These are phyloP conservation scores for Drosophila sturtevanti DNA, from an alignment of 1,140 invertebrate genomes.

Conservation along the genomic window DNA sequence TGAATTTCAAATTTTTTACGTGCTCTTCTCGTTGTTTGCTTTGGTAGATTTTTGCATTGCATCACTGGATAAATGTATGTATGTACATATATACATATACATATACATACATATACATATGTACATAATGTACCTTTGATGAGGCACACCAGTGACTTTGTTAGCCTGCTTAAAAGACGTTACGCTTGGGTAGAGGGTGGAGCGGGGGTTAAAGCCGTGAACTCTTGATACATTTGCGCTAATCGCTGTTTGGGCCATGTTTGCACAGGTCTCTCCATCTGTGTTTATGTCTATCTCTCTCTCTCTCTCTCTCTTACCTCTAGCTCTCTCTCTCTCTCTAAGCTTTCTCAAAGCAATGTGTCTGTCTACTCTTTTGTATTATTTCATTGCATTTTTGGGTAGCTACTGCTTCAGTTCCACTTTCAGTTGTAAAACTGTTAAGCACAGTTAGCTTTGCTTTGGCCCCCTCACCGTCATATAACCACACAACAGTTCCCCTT, in stretches of 20 bases:
- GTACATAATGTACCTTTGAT: conserved; percentile 55
- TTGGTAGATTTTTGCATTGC: neutral
- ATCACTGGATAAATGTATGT: conserved; percentile 13
- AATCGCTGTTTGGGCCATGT: conserved; percentile 55
- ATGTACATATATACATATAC: conserved; percentile 11
- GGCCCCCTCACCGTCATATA: too few relatives aligned
- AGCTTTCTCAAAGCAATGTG: neutral
- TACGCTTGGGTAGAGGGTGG: too few relatives aligned
- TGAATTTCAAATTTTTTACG: conserved; percentile 13
- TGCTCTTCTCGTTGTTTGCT: neutral
- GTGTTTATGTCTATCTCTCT: neutral
- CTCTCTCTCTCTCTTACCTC: neutral
- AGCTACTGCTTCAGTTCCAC: neutral
- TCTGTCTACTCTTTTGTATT: conserved; percentile 42
- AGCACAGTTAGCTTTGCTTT: conserved; percentile 42
- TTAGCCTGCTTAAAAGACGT: conserved; percentile 10
- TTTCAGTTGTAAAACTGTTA: conserved; percentile 15
- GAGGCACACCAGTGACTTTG: conserved; percentile 35
- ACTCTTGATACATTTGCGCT: conserved; percentile 36
- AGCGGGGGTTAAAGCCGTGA: neutral
- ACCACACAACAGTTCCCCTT: neutral
- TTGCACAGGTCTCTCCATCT: conserved; percentile 17
- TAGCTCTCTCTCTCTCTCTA: neutral
- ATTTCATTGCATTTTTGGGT: conserved; percentile 52
- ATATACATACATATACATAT: conserved; percentile 22